Evolutionary conservation across 1,140 invertebrate genomes (phyloP).

Genomic region (Cotesia typhae): DNA sequence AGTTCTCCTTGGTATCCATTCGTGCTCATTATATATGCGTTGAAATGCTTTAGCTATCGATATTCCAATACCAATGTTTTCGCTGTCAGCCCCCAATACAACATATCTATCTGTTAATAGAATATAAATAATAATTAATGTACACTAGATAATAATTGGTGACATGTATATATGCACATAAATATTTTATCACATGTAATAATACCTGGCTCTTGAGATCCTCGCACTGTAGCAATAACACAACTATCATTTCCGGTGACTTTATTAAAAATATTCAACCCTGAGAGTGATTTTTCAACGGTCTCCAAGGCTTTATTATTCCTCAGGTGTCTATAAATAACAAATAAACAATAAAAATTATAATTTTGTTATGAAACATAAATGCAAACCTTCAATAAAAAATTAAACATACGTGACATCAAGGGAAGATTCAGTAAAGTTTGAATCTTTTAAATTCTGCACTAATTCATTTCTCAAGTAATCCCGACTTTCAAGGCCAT

Average conservation of each 20-base stretch:
- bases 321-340: conserved; percentile 3
- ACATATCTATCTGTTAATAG: conserved; percentile 56
- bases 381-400: background rate
- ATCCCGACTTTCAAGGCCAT: conserved; percentile 50
- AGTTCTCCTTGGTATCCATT: conserved; percentile 56
- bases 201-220: conserved; percentile 54
- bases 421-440: conserved; percentile 37
- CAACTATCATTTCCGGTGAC: conserved; percentile 44
- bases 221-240: conserved; percentile 48
- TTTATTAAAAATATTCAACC: conserved; percentile 37
- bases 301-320: conserved; percentile 28
- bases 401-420: conserved; percentile 30
- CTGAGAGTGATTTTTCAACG: conserved; percentile 35
- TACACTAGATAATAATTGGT: too few species aligned
- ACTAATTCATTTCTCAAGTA: conserved; percentile 48
- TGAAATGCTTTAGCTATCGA: conserved; percentile 53
- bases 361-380: background rate
- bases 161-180: conserved; percentile 4
- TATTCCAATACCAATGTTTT: conserved; percentile 47
- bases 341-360: background rate
- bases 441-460: conserved; percentile 42
- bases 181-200: conserved; percentile 21
- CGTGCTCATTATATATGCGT: conserved; percentile 43
- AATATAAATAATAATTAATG: conserved; percentile 16
- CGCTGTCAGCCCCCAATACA: conserved; percentile 51